Base-by-base conservation (phyloP, 1,140 invertebrate species). In the Physella acuta region DNA sequence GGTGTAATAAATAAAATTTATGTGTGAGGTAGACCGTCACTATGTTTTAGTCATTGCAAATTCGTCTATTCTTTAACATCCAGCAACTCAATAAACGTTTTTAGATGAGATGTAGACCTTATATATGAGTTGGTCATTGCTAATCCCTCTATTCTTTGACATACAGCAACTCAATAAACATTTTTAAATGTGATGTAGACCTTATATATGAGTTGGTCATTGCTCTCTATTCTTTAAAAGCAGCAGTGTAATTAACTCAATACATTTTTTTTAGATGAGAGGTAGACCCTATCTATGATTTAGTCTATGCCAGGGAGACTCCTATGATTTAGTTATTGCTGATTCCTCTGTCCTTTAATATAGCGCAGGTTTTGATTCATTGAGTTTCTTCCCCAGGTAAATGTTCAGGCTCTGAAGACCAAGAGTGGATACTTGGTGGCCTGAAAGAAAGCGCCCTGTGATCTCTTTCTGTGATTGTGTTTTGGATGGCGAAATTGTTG, bases 331-430 rank as follows among this genome's bases (percentile, higher is more conserved):
- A n/a, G n/a, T 44, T 44, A 20, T 20, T 44, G 39, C 39, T 44
- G 39, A 20, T 44, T 44, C 39, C 39, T 20, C 8, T 44, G 8
- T 44, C 20, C 39, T 44, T 44, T 44, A 11, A 20, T 20, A 44
- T 44, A 11, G 20, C 20, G 39, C 20, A 11, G 20, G 20, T 61
- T 36, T 61, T 26, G 17, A 34, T 26, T 37, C 49, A 16, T 39
- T 53, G 16, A 44, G 61, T 64, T 61, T 33, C 14, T 53, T n/a
- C 62, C 51, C 16, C 71, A 77, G 74, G 74, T 16, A 55, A 65
- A 28, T 74, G 76, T 73, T 64, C 71, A 71, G 71, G 74, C 5
- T 73, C 66, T 63, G 68, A 70, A 8, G 63, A 56, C 30, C 74
- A 76, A 61, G 72, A 68, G 39, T 68, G 66, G 66, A 39, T 31